Conservation (phyloP, 2,888 invertebrate genomes). For the Apamea monoglypha region DNA sequence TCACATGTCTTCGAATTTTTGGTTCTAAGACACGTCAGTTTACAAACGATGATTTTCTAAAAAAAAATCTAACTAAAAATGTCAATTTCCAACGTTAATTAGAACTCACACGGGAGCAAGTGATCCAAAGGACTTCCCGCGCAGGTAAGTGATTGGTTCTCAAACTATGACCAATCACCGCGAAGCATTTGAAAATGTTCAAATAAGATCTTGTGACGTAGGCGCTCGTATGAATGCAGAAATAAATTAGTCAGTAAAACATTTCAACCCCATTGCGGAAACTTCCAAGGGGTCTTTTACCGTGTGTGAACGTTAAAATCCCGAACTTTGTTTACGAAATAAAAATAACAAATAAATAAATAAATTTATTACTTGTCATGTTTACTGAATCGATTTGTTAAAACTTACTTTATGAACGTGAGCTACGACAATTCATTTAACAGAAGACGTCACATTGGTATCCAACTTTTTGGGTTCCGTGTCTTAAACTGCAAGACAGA, state of each 20-base stretch:
- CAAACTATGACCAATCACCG: not conserved
- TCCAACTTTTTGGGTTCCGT: not conserved
- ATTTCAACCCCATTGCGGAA: conserved; percentile 15
- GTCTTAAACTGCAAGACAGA: not conserved
- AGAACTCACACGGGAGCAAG: not conserved
- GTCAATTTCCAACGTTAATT: no score
- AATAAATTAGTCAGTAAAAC: conserved; percentile 14
- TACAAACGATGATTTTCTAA: not conserved
- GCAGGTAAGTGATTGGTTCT: not conserved
- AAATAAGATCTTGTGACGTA: not conserved
- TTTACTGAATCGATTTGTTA: conserved; percentile 11
- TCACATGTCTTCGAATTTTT: not conserved
- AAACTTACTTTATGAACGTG: not conserved
- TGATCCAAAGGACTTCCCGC: not conserved
- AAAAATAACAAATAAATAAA: no score
- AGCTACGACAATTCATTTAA: not conserved
- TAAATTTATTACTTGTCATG: not conserved
- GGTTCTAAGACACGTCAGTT: not conserved
- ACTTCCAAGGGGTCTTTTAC: not conserved
- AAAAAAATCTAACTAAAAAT: not conserved
- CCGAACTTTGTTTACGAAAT: not conserved
- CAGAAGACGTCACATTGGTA: not conserved
- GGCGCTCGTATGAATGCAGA: not conserved
- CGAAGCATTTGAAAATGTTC: not conserved
- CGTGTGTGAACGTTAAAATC: not conserved